Base-by-base conservation (phyloP, 2,113 vertebrate species). In the Anoura caudifer region DNA sequence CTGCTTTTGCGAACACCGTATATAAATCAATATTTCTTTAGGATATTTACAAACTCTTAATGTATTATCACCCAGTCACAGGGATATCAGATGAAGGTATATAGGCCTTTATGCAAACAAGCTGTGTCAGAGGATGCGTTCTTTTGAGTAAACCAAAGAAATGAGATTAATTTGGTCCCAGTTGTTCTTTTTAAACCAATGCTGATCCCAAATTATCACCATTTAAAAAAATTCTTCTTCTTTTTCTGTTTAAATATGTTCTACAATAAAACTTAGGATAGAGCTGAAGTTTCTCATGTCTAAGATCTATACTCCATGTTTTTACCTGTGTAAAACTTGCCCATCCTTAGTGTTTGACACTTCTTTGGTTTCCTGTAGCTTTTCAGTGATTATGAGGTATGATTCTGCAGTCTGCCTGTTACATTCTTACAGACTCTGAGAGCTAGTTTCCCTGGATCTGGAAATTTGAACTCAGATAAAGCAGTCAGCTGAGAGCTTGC, bases 181-280 rank as follows among this genome's bases (percentile, higher is more conserved):
- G 52, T 94, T 82, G 26, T 72, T 79, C n/a, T 82, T 92, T 91
- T 70, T 41, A 47, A 80, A 82, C 38, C 45, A 82, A 20, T 31
- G 61, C 45, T 47, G 45, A 77, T 56, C 90, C 7, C 20, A 80
- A 94, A 91, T 72, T 63, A 83, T 95, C 14, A 79, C 20, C 33
- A 73, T 82, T 75, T 16, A 17, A 88, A 95, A 94, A 87, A 47
- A 50, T 43, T 82, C 33, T 87, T 80, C 20, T 33, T 11, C 6
- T 67, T 94, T 84, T 92, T 61, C 7, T 38, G 24, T 59, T 88
- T 91, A 86, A 88, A 86, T 69, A 70, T 80, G 24, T 87, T 90
- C 12, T 80, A n/a, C 86, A 96, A 77, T 38, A 70, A 70, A 70
- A n/a, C 67, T 70, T 22, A 70, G 65, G n/a, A 38, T n/a, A n/a